phyloP scores from a whole-genome alignment of 2,797 vertebrate species.

The Luscinia megarhynchos region DNA sequence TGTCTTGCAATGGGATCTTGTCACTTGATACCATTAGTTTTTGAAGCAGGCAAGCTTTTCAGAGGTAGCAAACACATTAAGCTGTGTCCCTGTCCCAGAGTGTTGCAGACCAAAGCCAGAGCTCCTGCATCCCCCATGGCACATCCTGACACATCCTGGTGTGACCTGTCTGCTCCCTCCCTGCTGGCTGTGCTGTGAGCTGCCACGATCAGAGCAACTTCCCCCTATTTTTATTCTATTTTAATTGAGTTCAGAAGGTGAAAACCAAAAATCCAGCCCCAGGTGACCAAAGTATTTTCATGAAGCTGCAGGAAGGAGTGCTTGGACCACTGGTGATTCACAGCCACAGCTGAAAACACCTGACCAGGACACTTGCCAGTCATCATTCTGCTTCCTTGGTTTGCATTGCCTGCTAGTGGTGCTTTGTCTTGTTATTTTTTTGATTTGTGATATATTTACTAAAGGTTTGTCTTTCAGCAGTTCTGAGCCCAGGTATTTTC shows the following conservation, averaged over 20 bases:
- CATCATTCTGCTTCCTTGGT: neutral
- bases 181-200: neutral
- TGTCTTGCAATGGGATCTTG: neutral
- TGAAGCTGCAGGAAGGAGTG: neutral
- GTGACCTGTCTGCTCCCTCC: neutral
- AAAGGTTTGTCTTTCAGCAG: neutral
- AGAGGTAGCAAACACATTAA: neutral
- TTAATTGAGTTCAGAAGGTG: neutral
- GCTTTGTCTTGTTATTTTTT: neutral
- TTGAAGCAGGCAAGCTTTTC: neutral
- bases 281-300: neutral
- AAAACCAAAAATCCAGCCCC: neutral
- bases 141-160: neutral
- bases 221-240: neutral
- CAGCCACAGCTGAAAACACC: neutral
- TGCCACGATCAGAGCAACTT: neutral
- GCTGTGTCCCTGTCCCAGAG: neutral
- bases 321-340: neutral
- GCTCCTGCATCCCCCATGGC: fast-evolving
- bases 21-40: neutral
- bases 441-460: neutral
- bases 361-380: neutral
- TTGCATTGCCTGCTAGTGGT: neutral
- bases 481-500: neutral
- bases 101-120: neutral